A percentile compares a stretch with the other conserved stretches of the same genome.
phyloP scores from a whole-genome alignment of 37 sponge, comb jelly and placozoan species.

The Chondrilla cf. caribensis region DNA sequence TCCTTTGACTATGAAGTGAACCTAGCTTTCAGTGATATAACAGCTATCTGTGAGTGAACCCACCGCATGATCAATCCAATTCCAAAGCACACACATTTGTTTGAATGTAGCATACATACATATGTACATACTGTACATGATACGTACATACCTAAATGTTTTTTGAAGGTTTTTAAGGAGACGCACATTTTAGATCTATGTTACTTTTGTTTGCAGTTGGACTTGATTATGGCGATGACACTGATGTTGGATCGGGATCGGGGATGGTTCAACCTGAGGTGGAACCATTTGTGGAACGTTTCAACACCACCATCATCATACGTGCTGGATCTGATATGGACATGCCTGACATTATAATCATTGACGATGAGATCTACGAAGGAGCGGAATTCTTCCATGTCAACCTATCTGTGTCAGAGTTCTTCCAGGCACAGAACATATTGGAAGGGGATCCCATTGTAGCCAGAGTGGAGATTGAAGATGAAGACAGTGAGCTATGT shows the following conservation, averaged over 20 bases:
- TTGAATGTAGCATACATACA: too few relatives aligned
- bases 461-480: constrained; percentile 13
- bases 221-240: background rate
- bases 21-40: too few relatives aligned
- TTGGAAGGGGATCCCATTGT: background rate
- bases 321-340: background rate
- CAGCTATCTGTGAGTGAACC: too few relatives aligned
- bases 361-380: constrained; percentile 10
- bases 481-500: background rate
- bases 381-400: background rate
- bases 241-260: background rate
- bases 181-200: too few relatives aligned
- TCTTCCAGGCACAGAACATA: background rate
- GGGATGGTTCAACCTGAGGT: background rate
- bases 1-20: too few relatives aligned
- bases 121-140: too few relatives aligned
- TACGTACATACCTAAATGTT: too few relatives aligned
- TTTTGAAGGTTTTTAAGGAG: background rate
- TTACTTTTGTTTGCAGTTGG: background rate
- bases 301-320: background rate
- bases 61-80: too few relatives aligned
- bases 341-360: background rate
- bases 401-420: background rate
- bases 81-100: too few relatives aligned
- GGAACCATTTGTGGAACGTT: background rate